Evolutionary conservation across 2,113 vertebrate genomes (phyloP), one percentile per base, ranked within the genome.

Genomic region (Larimichthys polyactis): DNA sequence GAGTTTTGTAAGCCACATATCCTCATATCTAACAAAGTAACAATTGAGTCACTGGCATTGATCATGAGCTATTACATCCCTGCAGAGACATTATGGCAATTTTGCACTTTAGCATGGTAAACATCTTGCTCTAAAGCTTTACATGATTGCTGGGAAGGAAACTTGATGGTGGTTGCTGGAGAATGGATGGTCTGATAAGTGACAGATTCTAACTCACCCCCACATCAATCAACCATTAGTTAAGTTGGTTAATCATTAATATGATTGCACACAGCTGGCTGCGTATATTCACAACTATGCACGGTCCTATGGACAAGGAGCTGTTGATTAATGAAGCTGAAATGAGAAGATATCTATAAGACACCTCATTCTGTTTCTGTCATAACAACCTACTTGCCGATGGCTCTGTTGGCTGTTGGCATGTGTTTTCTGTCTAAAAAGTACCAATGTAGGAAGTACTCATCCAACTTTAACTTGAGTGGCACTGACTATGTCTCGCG

Each of bases 231-330:
- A 74, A 1, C 43, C 15, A 62, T 48, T 49, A 62, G 51, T 75
- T 5, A 66, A 75, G 43, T 49, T 74, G 63, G 3, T 32, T 22
- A 63, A 84, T 73, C 51, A 76, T 78, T 75, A 17, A 43, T 36
- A 52, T 78, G 29, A 9, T 70, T 59, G 40, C 48, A 55, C 40
- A 80, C 60, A 51, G 54, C n/a, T 54, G 11, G 22, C 14, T 54
- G 12, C 15, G 9, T 43, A n/a, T 8, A 58, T 15, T 29, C 68
- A 14, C 15, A 68, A 59, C 66, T 40, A 40, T 40, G 36, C 36
- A 40, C 6, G 8, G 29, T 29, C 36, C 36, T 40, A 40, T 8
- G 36, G 36, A 40, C 0, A 40, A 40, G 36, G 36, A 40, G 36
- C 36, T 40, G 36, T 9, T 40, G 36, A 40, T 40, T 40, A 40